Base-by-base conservation (phyloP, 2,797 vertebrate species). In the Holocentrus rufus region DNA sequence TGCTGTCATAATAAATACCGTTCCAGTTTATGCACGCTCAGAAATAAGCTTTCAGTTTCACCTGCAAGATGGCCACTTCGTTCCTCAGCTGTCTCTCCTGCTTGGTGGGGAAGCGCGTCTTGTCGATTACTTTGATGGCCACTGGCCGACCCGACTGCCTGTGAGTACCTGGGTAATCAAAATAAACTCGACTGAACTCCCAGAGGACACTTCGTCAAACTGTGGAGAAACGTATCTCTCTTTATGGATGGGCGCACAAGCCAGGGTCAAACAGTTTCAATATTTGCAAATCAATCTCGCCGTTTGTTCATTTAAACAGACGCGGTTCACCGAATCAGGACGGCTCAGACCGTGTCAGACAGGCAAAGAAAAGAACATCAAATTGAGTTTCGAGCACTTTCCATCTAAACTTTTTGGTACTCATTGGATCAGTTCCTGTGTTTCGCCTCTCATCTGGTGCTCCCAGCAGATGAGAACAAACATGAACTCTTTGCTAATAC, bases 121-220 rank as follows among this genome's bases (percentile, higher is more conserved):
- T 95, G 81, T 94, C 91, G 6, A 95, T 94, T 69, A 94, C 93
- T 66, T 95, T 95, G 67, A 95, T 83, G 27, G 94, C 94, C 3
- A 94, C 93, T 0, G 67, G 30, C 0, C 71, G 88, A 5, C 93
- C 87, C 0, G 91, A 88, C 79, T 89, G 88, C 65, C 94, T 92
- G 86, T 95, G 94, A 47, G 88, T 90, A 0, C 94, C 93, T 94
- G 74, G 56, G 39, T 53, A 65, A 66, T 0, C 15, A 80, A 1
- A 60, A 4, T 14, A 4, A 57, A 63, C 27, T n/a, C 17, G 31
- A 20, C 23, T 27, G 53, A 47, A 25, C 4, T 27, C 25, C 39
- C 34, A 74, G 36, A 39, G 8, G 36, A 39, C 36, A 39, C 36
- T 13, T 34, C 31, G 7, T 39, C 9, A 39, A 39, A 39, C 36